Base-by-base conservation (phyloP, 2,888 invertebrate species). In the Thelaira solivaga region DNA sequence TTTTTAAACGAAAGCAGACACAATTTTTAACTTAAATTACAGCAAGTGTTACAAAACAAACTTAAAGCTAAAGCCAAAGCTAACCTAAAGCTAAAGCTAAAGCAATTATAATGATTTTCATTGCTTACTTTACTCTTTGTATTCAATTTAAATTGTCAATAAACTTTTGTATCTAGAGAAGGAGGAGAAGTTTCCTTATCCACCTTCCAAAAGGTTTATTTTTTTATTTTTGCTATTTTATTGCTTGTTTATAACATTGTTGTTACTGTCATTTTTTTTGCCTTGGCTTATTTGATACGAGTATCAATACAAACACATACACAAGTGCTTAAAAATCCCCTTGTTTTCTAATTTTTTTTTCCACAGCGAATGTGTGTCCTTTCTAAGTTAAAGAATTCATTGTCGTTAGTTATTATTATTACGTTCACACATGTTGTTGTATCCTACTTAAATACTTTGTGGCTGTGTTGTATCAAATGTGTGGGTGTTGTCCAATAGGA, bases 401-500 rank as follows among this genome's bases (percentile, higher is more conserved):
- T 61, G 61, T 64, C 59, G 67, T 53, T 57, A 72, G n/a, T 53
- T 61, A 61, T 57, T 49, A 65, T 45, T 71, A 76, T 61, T 61
- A 67, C 26, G 67, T 18, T 55, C 65, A 74, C 74, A 78, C 69
- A 74, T 78, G 78, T 74, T 78, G 78, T 74, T 55, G 74, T 65
- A 43, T 45, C 47, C 41, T 62, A 51, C 47, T 57, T 65, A 39
- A 26, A 29, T 67, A 67, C 43, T 31, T 55, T 62, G 62, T 53
- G 55, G 62, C 59, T 61, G 39, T 65, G 80, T 53, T 61, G 39
- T 65, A 77, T 59, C 72, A 77, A 77, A 75, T 77, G 65, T 79
- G 67, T 75, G 67, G 79, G 75, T 76, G 74, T 74, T 78, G 78
- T 71, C 78, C 78, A 78, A 78, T 55, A n/a, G 61, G 55, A 65